A percentile compares a stretch with the other conserved stretches of the same genome.
Conservation (phyloP, 2,888 invertebrate species). For the Apotomis betuletana region DNA sequence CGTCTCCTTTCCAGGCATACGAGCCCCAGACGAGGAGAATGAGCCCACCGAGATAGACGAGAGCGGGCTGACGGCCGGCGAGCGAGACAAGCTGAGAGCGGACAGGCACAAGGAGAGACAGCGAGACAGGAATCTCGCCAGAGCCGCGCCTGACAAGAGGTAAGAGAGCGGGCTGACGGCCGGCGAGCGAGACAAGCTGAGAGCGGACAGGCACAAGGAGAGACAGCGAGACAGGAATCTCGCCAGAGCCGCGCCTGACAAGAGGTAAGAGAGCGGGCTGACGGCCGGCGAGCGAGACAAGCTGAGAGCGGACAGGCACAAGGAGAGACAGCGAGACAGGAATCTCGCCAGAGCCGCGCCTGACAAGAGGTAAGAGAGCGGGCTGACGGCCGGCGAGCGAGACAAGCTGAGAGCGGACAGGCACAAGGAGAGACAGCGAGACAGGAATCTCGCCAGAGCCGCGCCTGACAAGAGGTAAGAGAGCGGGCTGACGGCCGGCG, state of each 20-base stretch:
- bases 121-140: slow-evolving; percentile 94
- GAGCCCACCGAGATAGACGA: slow-evolving; percentile 58
- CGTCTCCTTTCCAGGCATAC: slow-evolving; percentile 58
- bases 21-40: slow-evolving; percentile 70
- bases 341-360: too few species aligned
- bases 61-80: slow-evolving; percentile 84
- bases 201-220: too few species aligned
- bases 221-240: too few species aligned
- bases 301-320: too few species aligned
- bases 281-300: too few species aligned
- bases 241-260: too few species aligned
- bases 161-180: slow-evolving; percentile 77
- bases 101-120: slow-evolving; percentile 96
- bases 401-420: too few species aligned
- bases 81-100: slow-evolving; percentile 93
- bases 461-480: slow-evolving; percentile 42
- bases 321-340: too few species aligned
- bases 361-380: too few species aligned
- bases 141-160: slow-evolving; percentile 97
- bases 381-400: too few species aligned
- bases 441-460: slow-evolving; percentile 82
- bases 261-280: too few species aligned
- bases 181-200: slow-evolving; percentile 92
- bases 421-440: slow-evolving; percentile 55
- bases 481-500: too few species aligned